Evolutionary conservation across 2,797 vertebrate species (phyloP), one percentile per base, ranked within the genome.

Genomic region (Myotis myotis): DNA sequence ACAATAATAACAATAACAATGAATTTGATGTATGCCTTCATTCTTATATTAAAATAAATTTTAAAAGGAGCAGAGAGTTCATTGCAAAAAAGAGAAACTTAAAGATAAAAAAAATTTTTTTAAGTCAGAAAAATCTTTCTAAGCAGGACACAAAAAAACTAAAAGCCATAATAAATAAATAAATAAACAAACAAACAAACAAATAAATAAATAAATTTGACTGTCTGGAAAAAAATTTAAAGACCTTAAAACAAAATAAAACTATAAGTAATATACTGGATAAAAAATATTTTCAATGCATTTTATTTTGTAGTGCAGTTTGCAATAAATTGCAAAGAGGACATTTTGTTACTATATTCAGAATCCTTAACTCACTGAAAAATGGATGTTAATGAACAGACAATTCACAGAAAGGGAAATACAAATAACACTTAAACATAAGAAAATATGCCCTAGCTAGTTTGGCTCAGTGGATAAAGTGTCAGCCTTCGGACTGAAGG

Each of bases 201-300:
- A 53, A 53, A 53, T 30, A 62, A 68, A 68, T 20, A 11, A 76
- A 82, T 44, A 89, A 33, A 74, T 49, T 74, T 36, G 20, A 88
- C 22, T 55, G 6, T 30, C 19, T 86, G n/a, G 38, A 30, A 91
- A 94, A 74, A 94, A 49, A 85, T 28, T 68, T 53, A 25, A 2
- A 83, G 49, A 68, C 53, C 22, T 64, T 92, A 75, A 82, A 96
- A 72, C 30, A 72, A 93, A 82, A 75, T 36, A 49, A 86, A 88
- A 72, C 71, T 22, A 25, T 60, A 89, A 92, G 80, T 72, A 53
- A 33, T 38, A 79, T 68, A 71, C 38, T 68, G 7, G 49, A 75
- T 84, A 20, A 90, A 49, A 87, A 71, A 28, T 51, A 83, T 38
- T 70, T 87, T 47, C 4, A 79, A 28, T 74, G 11, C 44, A 53